phyloP scores from a whole-genome alignment of 2,888 invertebrate genomes.

The Augiades crinisus region DNA sequence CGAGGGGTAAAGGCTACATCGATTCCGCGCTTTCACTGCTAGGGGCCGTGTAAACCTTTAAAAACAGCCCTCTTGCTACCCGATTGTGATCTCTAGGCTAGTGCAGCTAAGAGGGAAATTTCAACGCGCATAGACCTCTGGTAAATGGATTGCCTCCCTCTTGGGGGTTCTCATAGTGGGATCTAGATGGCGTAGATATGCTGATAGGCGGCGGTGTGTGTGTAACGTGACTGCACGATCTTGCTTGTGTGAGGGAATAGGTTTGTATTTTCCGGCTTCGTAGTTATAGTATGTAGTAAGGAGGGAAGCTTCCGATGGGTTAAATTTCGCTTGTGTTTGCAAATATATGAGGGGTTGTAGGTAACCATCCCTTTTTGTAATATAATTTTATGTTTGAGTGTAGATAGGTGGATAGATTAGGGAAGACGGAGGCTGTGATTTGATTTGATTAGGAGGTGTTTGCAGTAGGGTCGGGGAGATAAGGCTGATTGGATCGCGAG shows the following conservation, averaged over 20 bases:
- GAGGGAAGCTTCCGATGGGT: conserved; percentile 74
- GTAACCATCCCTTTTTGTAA: conserved; percentile 77
- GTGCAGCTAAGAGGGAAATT: conserved; percentile 67
- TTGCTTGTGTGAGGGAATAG: conserved; percentile 52
- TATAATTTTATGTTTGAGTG: conserved; percentile 78
- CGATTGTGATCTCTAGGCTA: conserved; percentile 77
- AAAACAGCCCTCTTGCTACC: conserved; percentile 73
- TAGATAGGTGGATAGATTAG: conserved; percentile 79
- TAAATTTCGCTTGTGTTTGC: conserved; percentile 79
- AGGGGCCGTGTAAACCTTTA: conserved; percentile 82
- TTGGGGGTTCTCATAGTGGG: conserved; percentile 80
- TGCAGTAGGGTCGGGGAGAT: conserved; percentile 71
- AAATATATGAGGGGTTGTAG: conserved; percentile 78
- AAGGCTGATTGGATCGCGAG: conserved; percentile 75
- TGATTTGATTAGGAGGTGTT: conserved; percentile 82
- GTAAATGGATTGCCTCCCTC: conserved; percentile 82
- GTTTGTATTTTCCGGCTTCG: conserved; percentile 68
- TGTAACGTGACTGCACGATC: conserved; percentile 47
- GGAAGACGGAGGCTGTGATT: conserved; percentile 80
- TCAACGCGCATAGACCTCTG: conserved; percentile 54
- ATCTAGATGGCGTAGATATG: conserved; percentile 81
- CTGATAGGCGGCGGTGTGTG: conserved; percentile 72
- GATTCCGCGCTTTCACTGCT: conserved; percentile 82
- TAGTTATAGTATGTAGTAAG: conserved; percentile 60
- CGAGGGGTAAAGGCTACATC: conserved; percentile 81